Evolutionary conservation across 2,113 vertebrate genomes (phyloP).

Genomic region (Forbesichthys agassizii): DNA sequence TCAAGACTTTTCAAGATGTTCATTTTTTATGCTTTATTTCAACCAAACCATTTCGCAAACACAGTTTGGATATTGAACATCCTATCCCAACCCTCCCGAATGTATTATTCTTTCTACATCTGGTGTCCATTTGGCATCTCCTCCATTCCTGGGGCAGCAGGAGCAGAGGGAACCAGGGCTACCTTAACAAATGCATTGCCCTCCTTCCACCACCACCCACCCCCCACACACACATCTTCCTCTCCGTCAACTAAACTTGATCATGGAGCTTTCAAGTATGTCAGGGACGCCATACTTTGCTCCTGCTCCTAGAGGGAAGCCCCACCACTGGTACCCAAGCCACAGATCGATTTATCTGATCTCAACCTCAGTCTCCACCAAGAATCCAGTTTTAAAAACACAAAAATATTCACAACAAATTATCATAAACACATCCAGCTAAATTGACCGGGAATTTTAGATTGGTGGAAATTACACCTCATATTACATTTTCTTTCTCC

Average conservation of each 20-base stretch:
- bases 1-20: too few relatives aligned
- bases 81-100: conserved; percentile 11
- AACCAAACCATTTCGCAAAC: too few relatives aligned
- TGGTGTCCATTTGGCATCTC: conserved; percentile 65
- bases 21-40: too few relatives aligned
- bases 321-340: conserved; percentile 27
- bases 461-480: too few relatives aligned
- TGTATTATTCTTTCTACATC: conserved; percentile 49
- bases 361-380: too few relatives aligned
- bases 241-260: conserved; percentile 56
- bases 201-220: conserved; percentile 8
- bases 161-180: conserved; percentile 29
- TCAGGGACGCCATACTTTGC: conserved; percentile 56
- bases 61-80: background rate
- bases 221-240: conserved; percentile 18
- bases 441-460: too few relatives aligned
- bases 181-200: conserved; percentile 64
- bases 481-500: too few relatives aligned
- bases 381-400: too few relatives aligned
- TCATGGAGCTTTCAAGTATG: conserved; percentile 68
- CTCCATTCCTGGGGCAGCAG: conserved; percentile 41
- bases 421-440: too few relatives aligned
- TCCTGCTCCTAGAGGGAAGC: conserved; percentile 35
- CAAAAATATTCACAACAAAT: too few relatives aligned
- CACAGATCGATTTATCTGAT: conserved; percentile 51